Conservation (phyloP, 2,888 invertebrate species). For the Andrena hattorfiana region DNA sequence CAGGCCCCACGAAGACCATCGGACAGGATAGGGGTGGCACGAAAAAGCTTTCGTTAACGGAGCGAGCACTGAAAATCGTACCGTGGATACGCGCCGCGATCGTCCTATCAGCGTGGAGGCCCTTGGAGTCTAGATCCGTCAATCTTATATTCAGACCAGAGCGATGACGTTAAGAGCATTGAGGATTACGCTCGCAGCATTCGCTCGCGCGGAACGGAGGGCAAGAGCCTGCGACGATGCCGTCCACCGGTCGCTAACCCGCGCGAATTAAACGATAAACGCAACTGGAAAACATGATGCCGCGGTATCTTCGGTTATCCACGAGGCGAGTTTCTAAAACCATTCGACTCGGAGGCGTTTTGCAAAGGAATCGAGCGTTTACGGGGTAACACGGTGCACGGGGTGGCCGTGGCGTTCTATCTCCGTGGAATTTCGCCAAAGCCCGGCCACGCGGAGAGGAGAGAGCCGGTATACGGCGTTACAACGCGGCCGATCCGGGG, state of each 20-base stretch:
- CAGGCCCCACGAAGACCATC: neutral
- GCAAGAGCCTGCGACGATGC: neutral
- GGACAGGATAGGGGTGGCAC: neutral
- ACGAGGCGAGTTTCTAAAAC: slow-evolving; percentile 2
- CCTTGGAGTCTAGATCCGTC: no score
- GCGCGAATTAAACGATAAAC: slow-evolving; percentile 15
- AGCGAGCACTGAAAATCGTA: neutral
- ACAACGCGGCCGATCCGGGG: slow-evolving; percentile 38
- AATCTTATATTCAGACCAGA: no score
- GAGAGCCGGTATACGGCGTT: slow-evolving; percentile 29
- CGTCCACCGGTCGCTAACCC: neutral
- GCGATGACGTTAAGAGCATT: no score
- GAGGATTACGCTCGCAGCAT: no score
- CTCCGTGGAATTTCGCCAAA: slow-evolving; percentile 61
- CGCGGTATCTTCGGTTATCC: no score
- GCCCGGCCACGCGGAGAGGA: slow-evolving; percentile 22
- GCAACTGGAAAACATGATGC: neutral
- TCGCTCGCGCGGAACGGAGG: no score
- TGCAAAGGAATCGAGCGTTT: slow-evolving; percentile 45
- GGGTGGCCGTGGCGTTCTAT: slow-evolving; percentile 32
- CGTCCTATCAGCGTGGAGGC: neutral
- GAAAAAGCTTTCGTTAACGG: slow-evolving; percentile 33
- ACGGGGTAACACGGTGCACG: slow-evolving; percentile 30
- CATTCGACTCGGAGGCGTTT: slow-evolving; percentile 38
- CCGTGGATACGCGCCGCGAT: no score